These are phyloP conservation scores for Epsilonema sp. DNA, from an alignment of 2,888 invertebrate genomes.

Conservation along the genomic window DNA sequence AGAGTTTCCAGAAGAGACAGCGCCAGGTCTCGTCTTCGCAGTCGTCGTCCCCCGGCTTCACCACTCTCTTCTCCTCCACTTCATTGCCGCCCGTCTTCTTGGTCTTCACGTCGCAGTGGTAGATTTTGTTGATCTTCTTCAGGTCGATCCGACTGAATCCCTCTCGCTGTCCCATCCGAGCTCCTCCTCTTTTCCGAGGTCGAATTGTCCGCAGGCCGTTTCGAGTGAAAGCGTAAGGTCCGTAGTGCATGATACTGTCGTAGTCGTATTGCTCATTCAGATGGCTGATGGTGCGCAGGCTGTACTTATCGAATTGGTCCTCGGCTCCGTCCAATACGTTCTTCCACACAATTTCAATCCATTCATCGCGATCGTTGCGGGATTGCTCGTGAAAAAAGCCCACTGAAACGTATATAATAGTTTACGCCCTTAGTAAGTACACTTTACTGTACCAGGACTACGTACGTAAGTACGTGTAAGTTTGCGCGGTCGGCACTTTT, in stretches of 20 bases:
- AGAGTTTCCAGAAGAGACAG: constrained; percentile 20
- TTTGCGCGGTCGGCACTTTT: too few species aligned
- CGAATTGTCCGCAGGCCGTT: constrained; percentile 26
- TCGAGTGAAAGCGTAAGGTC: constrained; percentile 22
- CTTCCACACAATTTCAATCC: constrained; percentile 28
- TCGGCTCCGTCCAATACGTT: constrained; percentile 30
- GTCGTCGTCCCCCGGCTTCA: constrained; percentile 1
- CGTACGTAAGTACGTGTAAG: neutral
- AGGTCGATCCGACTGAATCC: constrained; percentile 31
- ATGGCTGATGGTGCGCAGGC: constrained; percentile 22
- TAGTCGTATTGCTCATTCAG: constrained; percentile 19
- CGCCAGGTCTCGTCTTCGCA: constrained; percentile 24
- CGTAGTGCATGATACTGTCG: constrained; percentile 29
- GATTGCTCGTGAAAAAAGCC: constrained; percentile 28
- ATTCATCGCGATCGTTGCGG: constrained; percentile 32
- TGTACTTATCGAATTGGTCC: constrained; percentile 28
- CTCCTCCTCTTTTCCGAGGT: constrained; percentile 20
- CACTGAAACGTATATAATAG: too few species aligned
- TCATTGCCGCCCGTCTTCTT: neutral
- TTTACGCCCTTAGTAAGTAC: too few species aligned
- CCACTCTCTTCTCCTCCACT: neutral
- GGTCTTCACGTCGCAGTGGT: constrained; percentile 23
- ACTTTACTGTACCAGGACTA: too few species aligned
- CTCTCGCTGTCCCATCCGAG: constrained; percentile 31
- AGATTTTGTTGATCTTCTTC: constrained; percentile 31